phyloP scores from a whole-genome alignment of 2,113 vertebrate species.

The Corythornis madagascariensis region DNA sequence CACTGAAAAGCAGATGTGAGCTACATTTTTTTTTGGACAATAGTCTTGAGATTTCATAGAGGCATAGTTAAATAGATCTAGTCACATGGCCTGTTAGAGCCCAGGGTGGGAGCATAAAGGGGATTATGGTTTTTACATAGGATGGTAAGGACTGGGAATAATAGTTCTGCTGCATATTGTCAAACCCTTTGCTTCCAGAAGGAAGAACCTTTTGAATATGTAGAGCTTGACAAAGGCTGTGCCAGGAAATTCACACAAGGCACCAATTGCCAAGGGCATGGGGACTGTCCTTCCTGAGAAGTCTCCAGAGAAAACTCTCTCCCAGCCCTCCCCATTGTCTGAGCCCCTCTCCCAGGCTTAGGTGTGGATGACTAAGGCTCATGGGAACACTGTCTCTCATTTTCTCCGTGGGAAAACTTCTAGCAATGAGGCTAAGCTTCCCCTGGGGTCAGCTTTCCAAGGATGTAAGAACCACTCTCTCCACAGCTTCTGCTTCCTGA shows the following conservation, averaged over 20 bases:
- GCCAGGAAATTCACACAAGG: not conserved
- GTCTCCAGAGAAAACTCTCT: not conserved
- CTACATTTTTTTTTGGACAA: conserved; percentile 41
- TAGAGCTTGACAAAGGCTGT: not conserved
- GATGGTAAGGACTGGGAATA: not conserved
- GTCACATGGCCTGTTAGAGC: not conserved
- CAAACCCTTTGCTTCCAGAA: not conserved
- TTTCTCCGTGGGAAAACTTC: not conserved
- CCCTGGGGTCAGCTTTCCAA: not conserved
- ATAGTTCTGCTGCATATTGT: not conserved
- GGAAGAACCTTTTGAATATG: not conserved
- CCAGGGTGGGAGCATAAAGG: not conserved
- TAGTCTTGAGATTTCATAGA: conserved; percentile 10
- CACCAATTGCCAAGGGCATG: not conserved
- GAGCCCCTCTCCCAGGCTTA: not conserved
- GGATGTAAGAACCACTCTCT: not conserved
- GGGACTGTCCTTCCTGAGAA: not conserved
- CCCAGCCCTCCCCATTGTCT: not conserved
- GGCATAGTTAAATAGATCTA: conserved; percentile 10
- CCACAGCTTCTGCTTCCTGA: not conserved
- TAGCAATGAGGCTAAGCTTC: not conserved
- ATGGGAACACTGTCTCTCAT: not conserved
- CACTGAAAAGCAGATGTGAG: conserved; percentile 19
- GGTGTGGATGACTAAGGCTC: not conserved
- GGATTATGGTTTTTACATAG: not conserved